Base-by-base conservation (phyloP, 2,113 vertebrate species). In the Archilochus colubris region DNA sequence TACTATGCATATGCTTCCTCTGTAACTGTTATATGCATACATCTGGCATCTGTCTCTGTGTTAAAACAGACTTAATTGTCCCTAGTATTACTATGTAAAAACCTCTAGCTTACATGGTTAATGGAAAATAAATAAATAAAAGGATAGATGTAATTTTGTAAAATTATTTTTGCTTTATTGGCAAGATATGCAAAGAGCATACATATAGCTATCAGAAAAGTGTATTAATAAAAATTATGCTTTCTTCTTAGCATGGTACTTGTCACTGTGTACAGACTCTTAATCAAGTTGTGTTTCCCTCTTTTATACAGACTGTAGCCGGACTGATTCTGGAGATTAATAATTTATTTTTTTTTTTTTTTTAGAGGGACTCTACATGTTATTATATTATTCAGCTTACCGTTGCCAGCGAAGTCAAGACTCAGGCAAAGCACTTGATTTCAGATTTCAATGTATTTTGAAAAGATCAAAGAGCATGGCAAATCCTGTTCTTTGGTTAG, bases 31-130 rank as follows among this genome's bases (percentile, higher is more conserved):
- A 93, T 88, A 91, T 19, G 92, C 58, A 75, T 90, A 77, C 76
- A 91, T 89, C 88, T 93, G 88, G 91, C 96, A 95, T 95, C 93
- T 95, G 88, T 87, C 88, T 96, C 87, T 82, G 67, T 92, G 93
- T 89, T 95, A 95, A 97, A 13, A 84, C 69, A 95, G 86, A 89
- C 93, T 91, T 97, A 95, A 94, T 93, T 96, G 91, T 91, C 80
- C 83, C 68, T 70, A 66, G 59, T 78, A 91, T 80, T 54, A 66
- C 48, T 38, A 31, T 69, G 70, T 69, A 91, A 94, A 94, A 69
- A 21, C 48, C 79, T 95, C 87, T 91, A 82, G 89, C 64, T 61
- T 78, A 89, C 44, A 62, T 73, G 53, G n/a, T 66, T 89, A 85
- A 95, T 80, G 59, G 7, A 59, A 82, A 89, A 93, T 21, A 85